These are phyloP conservation scores for Xylocampa areola DNA, from an alignment of 2,888 invertebrate species.

Conservation along the genomic window DNA sequence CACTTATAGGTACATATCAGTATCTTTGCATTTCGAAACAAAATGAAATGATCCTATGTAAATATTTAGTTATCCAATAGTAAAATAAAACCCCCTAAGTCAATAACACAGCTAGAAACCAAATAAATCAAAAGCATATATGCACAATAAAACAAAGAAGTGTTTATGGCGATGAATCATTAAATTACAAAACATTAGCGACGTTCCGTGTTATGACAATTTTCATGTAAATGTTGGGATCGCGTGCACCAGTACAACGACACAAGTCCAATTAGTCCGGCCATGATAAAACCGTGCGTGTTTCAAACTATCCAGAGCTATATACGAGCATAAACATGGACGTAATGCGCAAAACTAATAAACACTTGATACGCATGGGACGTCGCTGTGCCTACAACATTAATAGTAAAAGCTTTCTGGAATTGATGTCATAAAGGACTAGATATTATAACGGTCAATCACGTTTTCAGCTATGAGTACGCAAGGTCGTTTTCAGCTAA, in stretches of 20 bases:
- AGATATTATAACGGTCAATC: slow-evolving; percentile 11
- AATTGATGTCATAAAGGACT: slow-evolving; percentile 24
- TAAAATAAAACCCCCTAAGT: not conserved
- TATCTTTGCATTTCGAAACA: no score
- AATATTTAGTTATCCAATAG: no score
- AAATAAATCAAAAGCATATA: not conserved
- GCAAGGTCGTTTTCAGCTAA: slow-evolving; percentile 16
- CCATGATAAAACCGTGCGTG: slow-evolving; percentile 71
- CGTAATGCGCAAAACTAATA: slow-evolving; percentile 54
- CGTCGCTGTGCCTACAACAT: slow-evolving; percentile 19
- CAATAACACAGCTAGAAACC: no score
- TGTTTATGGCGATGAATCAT: slow-evolving; percentile 51
- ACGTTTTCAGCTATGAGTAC: slow-evolving; percentile 6
- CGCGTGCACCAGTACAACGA: slow-evolving; percentile 64
- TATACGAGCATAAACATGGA: slow-evolving; percentile 38
- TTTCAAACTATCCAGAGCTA: slow-evolving; percentile 58
- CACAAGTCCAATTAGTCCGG: slow-evolving; percentile 59
- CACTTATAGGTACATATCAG: no score
- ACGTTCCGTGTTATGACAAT: slow-evolving; percentile 63
- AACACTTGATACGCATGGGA: slow-evolving; percentile 43
- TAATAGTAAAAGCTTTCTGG: slow-evolving; percentile 37
- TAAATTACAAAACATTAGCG: slow-evolving; percentile 56
- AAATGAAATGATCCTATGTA: no score
- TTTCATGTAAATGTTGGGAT: slow-evolving; percentile 70
- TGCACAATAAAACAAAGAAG: slow-evolving; percentile 38